Evolutionary conservation across 1,140 invertebrate genomes (phyloP).

Genomic region (Heliconius congener): DNA sequence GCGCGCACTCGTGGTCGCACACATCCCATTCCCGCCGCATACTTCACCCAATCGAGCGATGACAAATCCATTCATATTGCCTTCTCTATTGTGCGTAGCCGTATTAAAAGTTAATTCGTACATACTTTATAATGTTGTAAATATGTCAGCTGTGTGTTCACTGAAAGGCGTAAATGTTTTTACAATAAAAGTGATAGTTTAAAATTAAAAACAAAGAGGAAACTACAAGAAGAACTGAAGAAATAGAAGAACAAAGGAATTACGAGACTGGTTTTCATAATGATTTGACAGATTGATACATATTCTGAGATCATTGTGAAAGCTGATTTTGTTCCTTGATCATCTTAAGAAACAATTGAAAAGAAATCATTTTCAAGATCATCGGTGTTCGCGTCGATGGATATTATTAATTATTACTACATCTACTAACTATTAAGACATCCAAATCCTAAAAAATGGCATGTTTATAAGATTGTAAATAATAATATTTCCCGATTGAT

Average conservation of each 20-base stretch:
- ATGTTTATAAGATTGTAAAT: too few relatives aligned
- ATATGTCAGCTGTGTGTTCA: background rate
- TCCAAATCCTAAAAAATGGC: too few relatives aligned
- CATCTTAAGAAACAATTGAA: slow-evolving; percentile 24
- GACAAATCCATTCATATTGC: slow-evolving; percentile 73
- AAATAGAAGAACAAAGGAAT: slow-evolving; percentile 60
- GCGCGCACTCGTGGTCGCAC: slow-evolving; percentile 27
- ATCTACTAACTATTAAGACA: too few relatives aligned
- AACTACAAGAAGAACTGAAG: slow-evolving; percentile 36
- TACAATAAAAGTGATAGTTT: too few relatives aligned
- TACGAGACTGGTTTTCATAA: slow-evolving; percentile 95
- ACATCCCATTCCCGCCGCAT: slow-evolving; percentile 70
- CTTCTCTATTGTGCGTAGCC: slow-evolving; percentile 54
- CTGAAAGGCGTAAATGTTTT: too few relatives aligned
- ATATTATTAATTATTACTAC: too few relatives aligned
- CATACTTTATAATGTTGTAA: slow-evolving; percentile 3
- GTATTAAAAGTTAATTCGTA: slow-evolving; percentile 45
- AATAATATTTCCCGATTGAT: too few relatives aligned
- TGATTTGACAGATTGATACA: slow-evolving; percentile 92
- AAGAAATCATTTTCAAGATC: too few relatives aligned
- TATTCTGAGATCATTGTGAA: slow-evolving; percentile 96
- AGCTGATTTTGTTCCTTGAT: slow-evolving; percentile 91
- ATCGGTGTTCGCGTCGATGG: too few relatives aligned
- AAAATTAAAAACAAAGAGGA: background rate
- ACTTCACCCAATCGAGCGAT: slow-evolving; percentile 76